phyloP scores from a whole-genome alignment of 2,888 invertebrate species.

The Cremastinae sp. region DNA sequence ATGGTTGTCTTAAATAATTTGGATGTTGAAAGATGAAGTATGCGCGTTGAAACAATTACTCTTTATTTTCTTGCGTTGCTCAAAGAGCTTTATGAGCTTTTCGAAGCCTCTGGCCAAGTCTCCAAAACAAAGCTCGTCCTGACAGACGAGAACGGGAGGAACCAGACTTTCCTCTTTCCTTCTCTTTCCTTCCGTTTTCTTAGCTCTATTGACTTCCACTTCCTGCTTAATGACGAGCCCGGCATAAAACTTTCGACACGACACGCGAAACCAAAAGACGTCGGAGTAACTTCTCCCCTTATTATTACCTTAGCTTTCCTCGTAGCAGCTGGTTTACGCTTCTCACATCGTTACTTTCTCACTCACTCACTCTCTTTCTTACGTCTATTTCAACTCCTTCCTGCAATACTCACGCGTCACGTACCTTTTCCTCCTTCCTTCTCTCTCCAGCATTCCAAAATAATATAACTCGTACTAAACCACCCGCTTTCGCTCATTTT shows the following conservation, averaged over 20 bases:
- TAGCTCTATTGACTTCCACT: conserved; percentile 40
- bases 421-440: neutral
- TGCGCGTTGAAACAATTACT: conserved; percentile 32
- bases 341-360: conserved; percentile 24
- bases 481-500: too few species aligned
- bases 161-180: conserved; percentile 1
- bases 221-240: conserved; percentile 65
- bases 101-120: conserved; percentile 23
- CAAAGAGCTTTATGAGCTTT: conserved; percentile 44
- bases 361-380: conserved; percentile 9
- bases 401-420: neutral
- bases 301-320: conserved; percentile 36
- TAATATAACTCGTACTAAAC: too few species aligned
- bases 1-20: neutral
- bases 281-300: conserved; percentile 26
- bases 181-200: conserved; percentile 8
- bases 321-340: conserved; percentile 8
- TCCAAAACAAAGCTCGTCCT: conserved; percentile 22
- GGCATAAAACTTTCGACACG: conserved; percentile 66
- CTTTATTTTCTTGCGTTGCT: conserved; percentile 20
- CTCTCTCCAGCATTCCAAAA: too few species aligned
- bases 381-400: conserved; percentile 30
- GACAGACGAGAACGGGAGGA: neutral
- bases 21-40: neutral
- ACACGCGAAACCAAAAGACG: conserved; percentile 53